phyloP scores from a whole-genome alignment of 2,797 vertebrate species.

The Craterocephalus amniculus region DNA sequence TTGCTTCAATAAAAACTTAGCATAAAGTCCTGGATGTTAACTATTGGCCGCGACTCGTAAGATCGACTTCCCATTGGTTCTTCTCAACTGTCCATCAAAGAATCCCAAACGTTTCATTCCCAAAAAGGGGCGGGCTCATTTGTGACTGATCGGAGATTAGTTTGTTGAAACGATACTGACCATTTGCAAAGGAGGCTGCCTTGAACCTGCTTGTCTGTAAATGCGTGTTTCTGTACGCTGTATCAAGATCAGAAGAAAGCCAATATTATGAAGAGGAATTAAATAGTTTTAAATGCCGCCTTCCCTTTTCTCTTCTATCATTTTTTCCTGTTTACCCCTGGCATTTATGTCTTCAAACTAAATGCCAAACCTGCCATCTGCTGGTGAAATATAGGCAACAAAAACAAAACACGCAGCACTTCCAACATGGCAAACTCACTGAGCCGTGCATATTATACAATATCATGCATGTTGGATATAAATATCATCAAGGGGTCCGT shows the following conservation, averaged over 20 bases:
- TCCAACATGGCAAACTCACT: background rate
- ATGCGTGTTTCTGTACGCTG: accelerated
- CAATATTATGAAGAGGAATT: no score
- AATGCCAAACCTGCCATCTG: slow-evolving; percentile 53
- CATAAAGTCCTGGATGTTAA: slow-evolving; percentile 40
- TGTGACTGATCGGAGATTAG: slow-evolving; percentile 49
- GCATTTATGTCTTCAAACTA: background rate
- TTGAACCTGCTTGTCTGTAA: background rate
- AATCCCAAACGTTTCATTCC: slow-evolving; percentile 58
- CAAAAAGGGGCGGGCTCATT: slow-evolving; percentile 39
- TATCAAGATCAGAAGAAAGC: background rate
- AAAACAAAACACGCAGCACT: slow-evolving; percentile 30
- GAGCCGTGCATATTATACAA: background rate
- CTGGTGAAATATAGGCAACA: slow-evolving; percentile 39
- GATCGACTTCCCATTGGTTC: slow-evolving; percentile 69
- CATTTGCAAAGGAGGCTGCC: background rate
- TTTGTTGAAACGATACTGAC: background rate
- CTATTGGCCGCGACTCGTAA: slow-evolving; percentile 60
- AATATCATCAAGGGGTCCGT: no score
- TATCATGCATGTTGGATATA: background rate
- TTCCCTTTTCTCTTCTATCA: background rate
- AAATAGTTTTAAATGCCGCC: background rate
- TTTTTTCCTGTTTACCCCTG: background rate
- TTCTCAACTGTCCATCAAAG: slow-evolving; percentile 55
- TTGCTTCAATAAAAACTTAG: slow-evolving; percentile 49